phyloP scores from a whole-genome alignment of 2,797 vertebrate species.

The Glyptemys insculpta region DNA sequence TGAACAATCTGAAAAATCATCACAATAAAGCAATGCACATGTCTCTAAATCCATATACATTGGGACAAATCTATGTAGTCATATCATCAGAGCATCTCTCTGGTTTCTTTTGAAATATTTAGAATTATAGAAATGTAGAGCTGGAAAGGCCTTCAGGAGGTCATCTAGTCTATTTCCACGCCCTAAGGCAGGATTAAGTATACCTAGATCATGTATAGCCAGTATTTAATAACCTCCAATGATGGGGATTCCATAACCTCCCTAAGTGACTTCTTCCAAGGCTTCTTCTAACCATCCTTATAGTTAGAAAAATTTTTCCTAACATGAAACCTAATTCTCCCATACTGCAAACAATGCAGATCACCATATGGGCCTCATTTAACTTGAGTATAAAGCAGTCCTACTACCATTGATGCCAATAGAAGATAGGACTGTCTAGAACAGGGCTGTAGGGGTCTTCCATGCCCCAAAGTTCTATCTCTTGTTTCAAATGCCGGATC shows the following conservation, averaged over 20 bases:
- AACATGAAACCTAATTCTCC: background rate
- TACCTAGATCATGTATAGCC: background rate
- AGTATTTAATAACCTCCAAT: background rate
- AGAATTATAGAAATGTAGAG: background rate
- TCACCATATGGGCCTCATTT: conserved; percentile 45
- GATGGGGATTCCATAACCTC: background rate
- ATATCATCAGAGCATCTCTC: background rate
- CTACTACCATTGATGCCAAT: conserved; percentile 7
- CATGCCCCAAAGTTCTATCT: background rate
- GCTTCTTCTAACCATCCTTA: background rate
- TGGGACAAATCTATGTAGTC: background rate
- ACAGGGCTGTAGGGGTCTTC: conserved; percentile 1
- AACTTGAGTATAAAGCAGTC: conserved; percentile 4
- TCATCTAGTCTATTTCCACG: background rate
- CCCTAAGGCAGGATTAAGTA: background rate
- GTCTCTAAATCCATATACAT: background rate
- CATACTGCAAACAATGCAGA: background rate
- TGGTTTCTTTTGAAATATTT: background rate
- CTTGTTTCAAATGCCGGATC: background rate
- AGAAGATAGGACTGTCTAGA: background rate
- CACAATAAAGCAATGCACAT: no score
- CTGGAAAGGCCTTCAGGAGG: background rate
- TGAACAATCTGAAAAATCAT: background rate
- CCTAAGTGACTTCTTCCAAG: background rate
- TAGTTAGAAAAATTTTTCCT: background rate